phyloP scores from a whole-genome alignment of 1,140 invertebrate species.

The Lasioglossum albipes region DNA sequence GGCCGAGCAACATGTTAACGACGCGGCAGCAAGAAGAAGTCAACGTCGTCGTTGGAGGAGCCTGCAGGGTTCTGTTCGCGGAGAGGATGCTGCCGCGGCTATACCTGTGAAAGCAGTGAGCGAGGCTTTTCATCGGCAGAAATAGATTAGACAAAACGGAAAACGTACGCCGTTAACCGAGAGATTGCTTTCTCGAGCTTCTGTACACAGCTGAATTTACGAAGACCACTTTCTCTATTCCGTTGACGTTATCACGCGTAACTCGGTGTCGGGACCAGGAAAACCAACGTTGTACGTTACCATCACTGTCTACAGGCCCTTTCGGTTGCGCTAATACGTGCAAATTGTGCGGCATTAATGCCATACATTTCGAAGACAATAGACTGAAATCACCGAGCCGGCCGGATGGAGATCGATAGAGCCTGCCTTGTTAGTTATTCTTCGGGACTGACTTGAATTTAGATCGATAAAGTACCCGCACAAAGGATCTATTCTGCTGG shows the following conservation, averaged over 20 bases:
- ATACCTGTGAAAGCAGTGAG: constrained; percentile 7
- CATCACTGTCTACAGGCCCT: neutral
- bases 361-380: neutral
- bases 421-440: neutral
- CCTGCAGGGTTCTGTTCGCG: constrained; percentile 9
- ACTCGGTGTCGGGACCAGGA: neutral
- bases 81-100: constrained; percentile 34
- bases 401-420: neutral
- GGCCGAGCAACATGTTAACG: constrained; percentile 17
- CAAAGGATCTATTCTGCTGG: neutral
- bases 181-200: constrained; percentile 51
- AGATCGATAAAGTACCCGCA: neutral
- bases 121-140: constrained; percentile 4
- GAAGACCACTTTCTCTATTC: constrained; percentile 54
- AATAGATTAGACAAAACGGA: constrained; percentile 44
- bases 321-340: neutral
- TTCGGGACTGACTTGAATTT: neutral
- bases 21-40: neutral
- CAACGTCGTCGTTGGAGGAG: neutral
- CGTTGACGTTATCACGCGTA: constrained; percentile 31
- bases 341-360: neutral
- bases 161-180: constrained; percentile 41
- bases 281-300: neutral
- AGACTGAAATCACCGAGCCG: neutral
- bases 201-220: constrained; percentile 43